Evolutionary conservation across 2,888 invertebrate species (phyloP), one percentile per base, ranked within the genome.

Genomic region (Watsonalla binaria): DNA sequence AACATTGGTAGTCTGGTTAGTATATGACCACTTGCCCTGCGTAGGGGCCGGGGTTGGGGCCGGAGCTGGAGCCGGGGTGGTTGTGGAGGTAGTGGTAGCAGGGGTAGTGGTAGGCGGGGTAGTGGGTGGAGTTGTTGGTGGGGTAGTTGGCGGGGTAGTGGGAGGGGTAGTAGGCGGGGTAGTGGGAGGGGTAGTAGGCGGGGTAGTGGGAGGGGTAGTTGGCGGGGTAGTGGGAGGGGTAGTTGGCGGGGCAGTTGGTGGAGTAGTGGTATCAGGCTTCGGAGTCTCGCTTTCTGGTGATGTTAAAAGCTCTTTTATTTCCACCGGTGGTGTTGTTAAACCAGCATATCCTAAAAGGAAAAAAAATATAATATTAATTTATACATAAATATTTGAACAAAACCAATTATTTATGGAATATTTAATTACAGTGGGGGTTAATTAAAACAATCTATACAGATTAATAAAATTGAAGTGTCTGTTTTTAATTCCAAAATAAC

Each of bases 1-100:
- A 0, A 86, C 73, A 67, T 93, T 93, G 37, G 42, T 63, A 37
- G 60, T 69, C 9, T 60, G 53, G 46, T 89, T 81, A 0, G 64
- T 62, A 55, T 58, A 80, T 0, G 54, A 47, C 89, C 89, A 90
- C 7, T 59, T 72, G 49, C 86, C 86, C 58, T 78, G 78, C 8
- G 78, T 45, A 54, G 65, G 59, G 67, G 61, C 57, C n/a, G 91
- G 50, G 80, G 92, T 46, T 72, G 92, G 35, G 69, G 92, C 13
- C 66, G 92, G 6, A 62, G 92, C 37, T 54, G 91, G 47, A 64
- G 91, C 6, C 56, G 87, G 47, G 54, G 83, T 6, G 53, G 84
- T 45, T 33, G 84, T 46, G 52, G 82, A 45, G 57, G 82, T 34
- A 59, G 82, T 15, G 58, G 81, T 49, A 58, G 85, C 34, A 61